Evolutionary conservation across 2,113 vertebrate genomes (phyloP), one percentile per base, ranked within the genome.

Genomic region (Alaudala cheleensis): DNA sequence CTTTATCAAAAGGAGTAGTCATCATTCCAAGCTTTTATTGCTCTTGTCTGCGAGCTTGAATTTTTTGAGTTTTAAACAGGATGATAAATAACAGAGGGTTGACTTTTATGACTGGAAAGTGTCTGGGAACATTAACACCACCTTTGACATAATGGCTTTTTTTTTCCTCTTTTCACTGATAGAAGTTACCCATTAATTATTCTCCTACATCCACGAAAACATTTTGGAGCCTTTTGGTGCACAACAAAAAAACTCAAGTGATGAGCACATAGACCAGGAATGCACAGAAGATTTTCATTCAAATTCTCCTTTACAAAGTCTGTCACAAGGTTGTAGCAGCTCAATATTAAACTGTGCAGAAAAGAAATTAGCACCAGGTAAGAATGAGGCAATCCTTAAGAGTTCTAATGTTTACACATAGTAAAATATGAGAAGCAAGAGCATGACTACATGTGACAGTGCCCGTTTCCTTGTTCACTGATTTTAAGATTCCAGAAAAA

Each of bases 21-120:
- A 34, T 77, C 29, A 64, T 51, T 91, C n/a, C 49, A 81, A 88
- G 88, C 54, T 60, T 81, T 86, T 57, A 74, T 23, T 81, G 51
- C 20, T 34, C 4, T 73, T 6, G 4, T 57, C 45, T 81, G 34
- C 13, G 2, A 60, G 69, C 39, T 87, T 86, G 53, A 17, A 33
- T 29, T 77, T 87, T 77, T 78, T 87, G 22, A 61, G 28, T 81
- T 93, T 69, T 67, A 58, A 86, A 81, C 34, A 76, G 24, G 25
- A 51, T 58, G 26, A 69, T 29, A 70, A 69, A 64, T 61, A 86
- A 74, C 34, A 77, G 16, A 88, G 18, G 4, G 37, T 14, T 90
- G 47, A 71, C 53, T 92, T 94, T 71, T 80, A 74, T 73, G 39
- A 86, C n/a, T 65, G 23, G 45, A 88, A 64, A 20, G 22, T 51